phyloP scores from a whole-genome alignment of 2,113 vertebrate genomes.

The Catharus fuscescens region DNA sequence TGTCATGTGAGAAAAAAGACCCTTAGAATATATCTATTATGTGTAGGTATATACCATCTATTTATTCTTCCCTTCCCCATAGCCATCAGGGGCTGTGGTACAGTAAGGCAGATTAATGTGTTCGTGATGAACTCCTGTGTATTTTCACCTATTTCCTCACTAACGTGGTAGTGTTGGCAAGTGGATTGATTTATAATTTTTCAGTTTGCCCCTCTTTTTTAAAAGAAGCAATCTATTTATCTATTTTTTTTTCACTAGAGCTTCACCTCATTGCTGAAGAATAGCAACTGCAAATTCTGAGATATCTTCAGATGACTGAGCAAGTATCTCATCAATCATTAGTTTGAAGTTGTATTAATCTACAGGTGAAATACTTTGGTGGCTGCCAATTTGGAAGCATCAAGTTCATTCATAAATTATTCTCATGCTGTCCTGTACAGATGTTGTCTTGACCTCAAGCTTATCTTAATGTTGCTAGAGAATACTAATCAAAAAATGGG shows the following conservation, averaged over 20 bases:
- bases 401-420: not conserved
- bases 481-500: not conserved
- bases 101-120: not conserved
- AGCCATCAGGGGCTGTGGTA: not conserved
- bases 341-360: not conserved
- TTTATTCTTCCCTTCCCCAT: not conserved
- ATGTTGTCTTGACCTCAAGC: not conserved
- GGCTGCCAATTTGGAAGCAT: not conserved
- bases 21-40: not conserved
- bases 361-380: not conserved
- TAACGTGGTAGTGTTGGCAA: not conserved
- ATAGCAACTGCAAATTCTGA: not conserved
- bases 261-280: not conserved
- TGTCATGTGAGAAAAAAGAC: not conserved
- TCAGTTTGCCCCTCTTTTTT: not conserved
- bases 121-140: not conserved
- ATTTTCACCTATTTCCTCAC: not conserved
- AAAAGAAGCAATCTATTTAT: not conserved
- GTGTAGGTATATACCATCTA: not conserved
- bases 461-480: not conserved
- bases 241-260: not conserved
- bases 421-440: not conserved
- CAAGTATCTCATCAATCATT: not conserved
- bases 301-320: not conserved
- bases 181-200: not conserved